Evolutionary conservation across 2,113 vertebrate species (phyloP).

Genomic region (Numenius arquata): DNA sequence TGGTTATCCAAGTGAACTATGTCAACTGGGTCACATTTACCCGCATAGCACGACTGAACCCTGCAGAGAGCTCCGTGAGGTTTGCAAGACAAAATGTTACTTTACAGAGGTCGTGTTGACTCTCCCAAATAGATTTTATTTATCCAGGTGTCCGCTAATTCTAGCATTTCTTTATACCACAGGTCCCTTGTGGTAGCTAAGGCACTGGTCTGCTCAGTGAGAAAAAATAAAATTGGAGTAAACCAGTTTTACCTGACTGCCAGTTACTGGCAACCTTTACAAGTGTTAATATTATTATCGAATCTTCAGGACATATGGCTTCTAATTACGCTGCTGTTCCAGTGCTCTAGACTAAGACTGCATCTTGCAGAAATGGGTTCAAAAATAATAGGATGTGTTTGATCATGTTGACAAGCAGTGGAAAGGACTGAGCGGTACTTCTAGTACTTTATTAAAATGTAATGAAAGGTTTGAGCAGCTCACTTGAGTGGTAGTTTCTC

Average conservation of each 20-base stretch:
- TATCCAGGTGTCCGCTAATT: constrained; percentile 49
- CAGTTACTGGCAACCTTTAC: neutral
- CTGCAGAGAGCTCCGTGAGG: neutral
- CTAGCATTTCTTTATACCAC: constrained; percentile 12
- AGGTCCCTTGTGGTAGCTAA: neutral
- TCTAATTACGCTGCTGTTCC: neutral
- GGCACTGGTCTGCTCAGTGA: neutral
- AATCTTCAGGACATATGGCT: neutral
- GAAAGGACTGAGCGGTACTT: neutral
- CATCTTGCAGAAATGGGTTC: neutral
- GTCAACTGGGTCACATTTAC: neutral
- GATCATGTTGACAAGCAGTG: neutral
- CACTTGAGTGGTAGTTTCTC: neutral
- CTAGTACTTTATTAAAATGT: constrained; percentile 21
- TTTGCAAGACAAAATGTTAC: neutral
- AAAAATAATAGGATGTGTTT: neutral
- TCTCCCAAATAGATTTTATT: constrained; percentile 26
- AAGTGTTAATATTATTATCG: neutral
- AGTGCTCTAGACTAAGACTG: neutral
- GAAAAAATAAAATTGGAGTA: neutral
- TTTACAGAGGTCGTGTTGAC: constrained; percentile 2
- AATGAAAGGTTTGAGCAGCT: constrained; percentile 10
- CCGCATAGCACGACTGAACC: neutral
- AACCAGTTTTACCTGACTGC: neutral
- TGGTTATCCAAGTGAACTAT: neutral